Base-by-base conservation (phyloP, 2,797 vertebrate genomes). In the Tragopan temminckii region DNA sequence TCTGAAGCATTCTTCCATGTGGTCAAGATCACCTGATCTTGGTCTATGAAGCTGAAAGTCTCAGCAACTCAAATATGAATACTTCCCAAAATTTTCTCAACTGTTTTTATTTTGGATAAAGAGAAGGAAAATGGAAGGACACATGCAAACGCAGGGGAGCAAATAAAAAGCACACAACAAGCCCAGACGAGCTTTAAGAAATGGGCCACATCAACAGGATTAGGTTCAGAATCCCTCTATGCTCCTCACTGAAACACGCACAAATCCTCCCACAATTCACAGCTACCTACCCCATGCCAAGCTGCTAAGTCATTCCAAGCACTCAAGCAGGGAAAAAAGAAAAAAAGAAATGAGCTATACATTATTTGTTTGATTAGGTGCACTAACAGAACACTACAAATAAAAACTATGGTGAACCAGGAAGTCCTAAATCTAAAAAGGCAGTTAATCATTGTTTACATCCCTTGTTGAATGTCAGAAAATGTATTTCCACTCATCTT, bases 271-370 rank as follows among this genome's bases (percentile, higher is more conserved):
- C 55, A 74, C 53, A 90, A 6, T 80, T 80, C 66, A 83, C 20
- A 79, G 50, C 79, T 72, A 95, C 95, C 93, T 96, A 97, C 93
- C 92, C 87, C 79, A 69, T 72, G 72, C 6, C 88, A 95, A 74
- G 62, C 10, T 93, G 92, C 83, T 94, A 95, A 93, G 62, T 64
- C 81, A 95, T 90, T 92, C 92, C 95, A 95, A 91, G 74, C 38
- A 92, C 36, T 89, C 79, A 95, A 74, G 95, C 66, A 94, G 70
- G 67, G 80, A 85, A 93, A 10, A 38, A 46, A 8, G 42, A 67
- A 61, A 15, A 48, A 58, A 45, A 69, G 2, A 86, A 85, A 62
- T 46, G 12, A 95, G n/a, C 58, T 71, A 13, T 5, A 62, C 1
- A 0, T 78, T 50, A 38, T 72, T 61, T 71, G 50, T 89, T 18